phyloP scores from a whole-genome alignment of 2,797 vertebrate species.

The Takifugu ocellatus region DNA sequence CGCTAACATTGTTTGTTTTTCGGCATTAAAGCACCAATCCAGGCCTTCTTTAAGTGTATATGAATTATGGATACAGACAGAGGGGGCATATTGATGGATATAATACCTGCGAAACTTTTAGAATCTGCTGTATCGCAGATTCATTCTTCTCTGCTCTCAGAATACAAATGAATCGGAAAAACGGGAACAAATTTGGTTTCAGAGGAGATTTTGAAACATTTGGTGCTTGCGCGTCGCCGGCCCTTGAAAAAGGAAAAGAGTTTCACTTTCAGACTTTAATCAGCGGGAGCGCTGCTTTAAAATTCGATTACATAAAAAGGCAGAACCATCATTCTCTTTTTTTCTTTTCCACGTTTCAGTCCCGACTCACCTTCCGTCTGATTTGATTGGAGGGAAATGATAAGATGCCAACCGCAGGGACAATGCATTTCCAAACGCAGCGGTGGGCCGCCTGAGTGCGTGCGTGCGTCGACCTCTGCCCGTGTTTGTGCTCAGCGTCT shows the following conservation, averaged over 20 bases:
- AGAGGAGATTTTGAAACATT: constrained; percentile 28
- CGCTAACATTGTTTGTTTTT: constrained; percentile 89
- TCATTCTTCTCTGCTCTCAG: constrained; percentile 42
- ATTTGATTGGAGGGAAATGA: constrained; percentile 46
- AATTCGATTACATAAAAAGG: constrained; percentile 40
- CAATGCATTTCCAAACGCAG: constrained; percentile 15
- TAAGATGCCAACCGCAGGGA: constrained; percentile 21
- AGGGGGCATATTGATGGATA: constrained; percentile 27
- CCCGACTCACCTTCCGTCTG: constrained; percentile 1
- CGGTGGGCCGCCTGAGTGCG: constrained; percentile 1
- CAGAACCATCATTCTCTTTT: constrained; percentile 35
- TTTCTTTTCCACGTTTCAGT: constrained; percentile 15
- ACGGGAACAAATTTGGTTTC: constrained; percentile 19
- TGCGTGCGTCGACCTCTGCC: not conserved
- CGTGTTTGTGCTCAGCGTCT: constrained; percentile 2
- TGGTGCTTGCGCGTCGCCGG: constrained; percentile 16
- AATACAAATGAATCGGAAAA: constrained; percentile 34
- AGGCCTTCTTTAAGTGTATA: constrained; percentile 57
- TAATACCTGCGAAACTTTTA: constrained; percentile 30
- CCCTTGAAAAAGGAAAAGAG: constrained; percentile 31
- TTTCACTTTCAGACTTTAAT: constrained; percentile 35
- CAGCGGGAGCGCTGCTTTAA: constrained; percentile 35
- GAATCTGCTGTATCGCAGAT: constrained; percentile 46
- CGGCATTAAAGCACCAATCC: constrained; percentile 78
- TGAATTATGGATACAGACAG: constrained; percentile 44